Base-by-base conservation (phyloP, 2,888 invertebrate species). In the Cerastis rubricosa region DNA sequence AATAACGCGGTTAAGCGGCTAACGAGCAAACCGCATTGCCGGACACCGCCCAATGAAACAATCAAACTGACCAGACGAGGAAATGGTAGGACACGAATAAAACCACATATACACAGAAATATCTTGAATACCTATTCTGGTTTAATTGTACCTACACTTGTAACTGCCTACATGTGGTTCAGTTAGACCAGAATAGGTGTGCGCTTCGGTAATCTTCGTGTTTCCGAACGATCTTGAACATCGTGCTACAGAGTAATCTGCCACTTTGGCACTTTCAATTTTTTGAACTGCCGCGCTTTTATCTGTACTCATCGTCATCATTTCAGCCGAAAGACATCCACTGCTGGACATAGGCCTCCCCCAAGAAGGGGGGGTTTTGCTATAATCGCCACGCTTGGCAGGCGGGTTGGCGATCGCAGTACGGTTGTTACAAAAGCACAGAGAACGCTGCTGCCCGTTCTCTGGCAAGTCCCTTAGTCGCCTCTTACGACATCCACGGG, bases 31-130 rank as follows among this genome's bases (percentile, higher is more conserved):
- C 64, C 71, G 22, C 68, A 66, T 74, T n/a, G 67, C n/a, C 35
- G 29, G 47, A 68, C 70, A 49, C 22, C 49, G 59, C 11, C 6
- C 68, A 78, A 57, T 49, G 59, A 76, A 76, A 76, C 69, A 78
- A 78, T 59, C 22, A 47, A 14, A 25, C n/a, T 25, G 43, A 14
- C 35, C 59, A 78, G 29, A 59, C 69, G 43, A 69, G 69, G 69
- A 69, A 59, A 68, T 0, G 0, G 22, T 59, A 49, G 64, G 47
- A 59, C 14, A 59, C 12, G 17, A n/a, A 45, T 43, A 25, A 12
- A 35, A 76, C 8, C 29, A 76, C 9, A 35, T 22, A 22, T 9
- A 57, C 9, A 43, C 12, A 63, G 40, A 22, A 2, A 45, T 17
- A 45, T 19, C n/a, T 71, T 47, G 12, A 61, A 61, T 35, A 45